These are phyloP conservation scores for Ellobium chinense DNA, from an alignment of 2,888 invertebrate genomes.

Conservation along the genomic window DNA sequence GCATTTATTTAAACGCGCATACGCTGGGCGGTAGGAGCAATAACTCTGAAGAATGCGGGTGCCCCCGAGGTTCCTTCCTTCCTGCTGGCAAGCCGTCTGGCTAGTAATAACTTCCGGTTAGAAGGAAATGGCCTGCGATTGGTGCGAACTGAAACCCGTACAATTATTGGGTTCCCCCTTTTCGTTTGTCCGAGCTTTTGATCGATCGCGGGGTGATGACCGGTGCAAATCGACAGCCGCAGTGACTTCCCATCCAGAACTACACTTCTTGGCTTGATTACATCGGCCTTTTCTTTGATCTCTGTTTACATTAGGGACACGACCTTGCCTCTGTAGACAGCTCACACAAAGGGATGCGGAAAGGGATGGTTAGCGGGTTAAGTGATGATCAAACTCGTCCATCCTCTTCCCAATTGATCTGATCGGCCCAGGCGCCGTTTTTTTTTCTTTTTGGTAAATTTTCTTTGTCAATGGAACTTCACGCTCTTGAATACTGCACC, in stretches of 20 bases:
- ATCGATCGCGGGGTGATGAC: background rate
- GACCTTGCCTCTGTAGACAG: background rate
- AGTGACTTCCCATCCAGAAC: background rate
- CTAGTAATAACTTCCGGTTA: conserved; percentile 6
- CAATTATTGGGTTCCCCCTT: background rate
- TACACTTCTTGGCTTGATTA: background rate
- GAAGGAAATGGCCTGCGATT: background rate
- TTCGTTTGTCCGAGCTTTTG: background rate
- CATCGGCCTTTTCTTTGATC: background rate
- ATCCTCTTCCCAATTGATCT: too few species aligned
- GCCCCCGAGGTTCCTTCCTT: too few species aligned
- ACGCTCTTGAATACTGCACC: too few species aligned
- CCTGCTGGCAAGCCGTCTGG: background rate
- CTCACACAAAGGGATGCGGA: background rate
- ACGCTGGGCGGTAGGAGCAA: background rate
- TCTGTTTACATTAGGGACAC: background rate
- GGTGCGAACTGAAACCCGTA: background rate
- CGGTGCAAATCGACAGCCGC: background rate
- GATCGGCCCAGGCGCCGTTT: too few species aligned
- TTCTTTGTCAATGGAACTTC: too few species aligned
- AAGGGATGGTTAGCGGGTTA: background rate
- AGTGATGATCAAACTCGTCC: background rate
- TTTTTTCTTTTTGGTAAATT: too few species aligned
- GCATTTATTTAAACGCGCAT: background rate
- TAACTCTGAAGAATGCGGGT: background rate